Base-by-base conservation (phyloP, 2,797 vertebrate species). In the Sparus aurata region DNA sequence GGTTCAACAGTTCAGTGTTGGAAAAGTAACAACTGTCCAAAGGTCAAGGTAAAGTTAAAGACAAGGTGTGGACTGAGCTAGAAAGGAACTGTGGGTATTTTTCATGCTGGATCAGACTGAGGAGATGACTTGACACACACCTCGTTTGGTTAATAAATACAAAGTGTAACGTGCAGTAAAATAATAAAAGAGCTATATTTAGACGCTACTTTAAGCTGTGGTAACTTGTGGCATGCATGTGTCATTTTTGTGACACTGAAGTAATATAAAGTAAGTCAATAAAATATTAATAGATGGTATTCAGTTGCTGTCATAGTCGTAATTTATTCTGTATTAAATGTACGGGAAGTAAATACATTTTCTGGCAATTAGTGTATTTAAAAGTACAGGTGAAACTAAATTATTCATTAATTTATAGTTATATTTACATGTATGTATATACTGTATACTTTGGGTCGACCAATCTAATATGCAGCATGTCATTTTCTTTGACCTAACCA, bases 61-160 rank as follows among this genome's bases (percentile, higher is more conserved):
- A 69, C 23, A 22, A 30, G 60, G 82, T 57, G 63, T 65, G 55
- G 55, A 52, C 66, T 57, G 20, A 20, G 4, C 10, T 22, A 45
- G 60, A 23, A 23, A 22, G 50, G 65, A 47, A 75, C 52, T 75
- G 73, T 75, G 77, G 72, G 79, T 75, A 63, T 75, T 71, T 77
- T 54, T 78, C 46, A 18, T 27, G 8, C 23, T 22, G 57, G 46
- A 62, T 70, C 34, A 72, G 66, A 80, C 43, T 27, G 22, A 13
- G 20, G 47, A 41, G 59, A 75, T 22, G 46, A 73, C 55, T 69
- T 62, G 53, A 61, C 68, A 54, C 38, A 45, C 38, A 41, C 22
- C 50, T 52, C 2, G 2, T 38, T 72, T 64, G 67, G 75, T 83
- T 85, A 79, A 79, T 74, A 57, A 84, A 58, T 83, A 82, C 55